Base-by-base conservation (phyloP, 2,888 invertebrate genomes). In the Epirrhoe alternata region DNA sequence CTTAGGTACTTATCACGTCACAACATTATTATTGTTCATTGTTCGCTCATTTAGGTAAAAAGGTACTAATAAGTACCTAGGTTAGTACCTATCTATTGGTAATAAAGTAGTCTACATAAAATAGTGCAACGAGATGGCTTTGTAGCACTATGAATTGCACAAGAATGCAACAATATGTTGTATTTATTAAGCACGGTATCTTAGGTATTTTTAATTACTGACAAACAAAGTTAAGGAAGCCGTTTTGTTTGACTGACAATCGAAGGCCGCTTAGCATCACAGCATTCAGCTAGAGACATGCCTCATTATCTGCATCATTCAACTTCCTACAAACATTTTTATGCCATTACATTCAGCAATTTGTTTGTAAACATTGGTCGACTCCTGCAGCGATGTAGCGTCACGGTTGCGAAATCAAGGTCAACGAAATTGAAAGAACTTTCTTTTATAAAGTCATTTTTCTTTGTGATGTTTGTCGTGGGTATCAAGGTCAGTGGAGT, bases 401-500 rank as follows among this genome's bases (percentile, higher is more conserved):
- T 85, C 78, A 85, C 83, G 83, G 79, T 81, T 80, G 80, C 82
- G 73, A 82, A 82, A 87, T 84, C 82, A 80, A 81, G 88, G 87
- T 83, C 84, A 86, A 85, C 75, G 86, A 88, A 88, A 88, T 85
- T 83, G 86, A 88, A 87, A 87, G 76, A 82, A 85, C 86, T 86
- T 85, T 87, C 86, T 83, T 85, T 82, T 74, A 77, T 76, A 77
- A 76, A 64, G 73, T 78, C 73, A 57, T 74, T 80, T 80, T 77
- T 77, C 74, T 77, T 78, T 73, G 70, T 75, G 70, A 75, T 74
- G 74, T 61, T 69, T 64, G 74, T 72, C 72, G 73, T 67, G 73
- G 70, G 66, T 72, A 81, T 81, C 77, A 82, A 86, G 84, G 84
- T 81, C 79, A 79, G 68, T 64, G 60, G 69, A 75, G 69, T 64